These are phyloP conservation scores for Xestobium rufovillosum DNA, from an alignment of 2,888 invertebrate genomes.

Conservation along the genomic window DNA sequence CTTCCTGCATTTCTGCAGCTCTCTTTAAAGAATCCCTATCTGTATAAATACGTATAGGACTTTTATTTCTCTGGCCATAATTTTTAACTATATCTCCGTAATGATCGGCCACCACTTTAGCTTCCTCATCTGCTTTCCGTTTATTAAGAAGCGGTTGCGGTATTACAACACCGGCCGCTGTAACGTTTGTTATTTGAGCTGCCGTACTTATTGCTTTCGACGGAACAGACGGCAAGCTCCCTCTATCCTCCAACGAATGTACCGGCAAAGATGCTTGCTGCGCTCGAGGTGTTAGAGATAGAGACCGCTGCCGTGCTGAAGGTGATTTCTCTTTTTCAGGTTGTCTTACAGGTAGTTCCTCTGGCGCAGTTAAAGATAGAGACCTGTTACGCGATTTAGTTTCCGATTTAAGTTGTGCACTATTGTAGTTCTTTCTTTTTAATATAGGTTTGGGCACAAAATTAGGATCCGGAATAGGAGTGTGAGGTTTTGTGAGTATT, in stretches of 20 bases:
- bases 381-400: background rate
- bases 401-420: slow-evolving; percentile 3
- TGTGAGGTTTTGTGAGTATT: slow-evolving; percentile 52
- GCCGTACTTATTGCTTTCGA: slow-evolving; percentile 28
- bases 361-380: background rate
- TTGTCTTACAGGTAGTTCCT: background rate
- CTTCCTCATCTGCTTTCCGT: slow-evolving; percentile 53
- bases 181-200: slow-evolving; percentile 34
- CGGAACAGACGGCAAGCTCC: slow-evolving; percentile 15
- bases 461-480: slow-evolving; percentile 61
- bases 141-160: slow-evolving; percentile 33
- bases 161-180: slow-evolving; percentile 37
- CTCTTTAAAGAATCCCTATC: slow-evolving; percentile 33
- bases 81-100: slow-evolving; percentile 74
- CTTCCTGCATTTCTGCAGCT: slow-evolving; percentile 32
- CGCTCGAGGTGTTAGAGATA: background rate
- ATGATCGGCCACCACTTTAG: slow-evolving; percentile 66
- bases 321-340: background rate
- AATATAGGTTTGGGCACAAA: slow-evolving; percentile 74
- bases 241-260: slow-evolving; percentile 15
- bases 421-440: slow-evolving; percentile 43
- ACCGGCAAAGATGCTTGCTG: background rate
- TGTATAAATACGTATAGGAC: slow-evolving; percentile 20
- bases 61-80: slow-evolving; percentile 45
- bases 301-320: background rate